Evolutionary conservation across 2,888 invertebrate genomes (phyloP).

Genomic region (Synergus japonicus): DNA sequence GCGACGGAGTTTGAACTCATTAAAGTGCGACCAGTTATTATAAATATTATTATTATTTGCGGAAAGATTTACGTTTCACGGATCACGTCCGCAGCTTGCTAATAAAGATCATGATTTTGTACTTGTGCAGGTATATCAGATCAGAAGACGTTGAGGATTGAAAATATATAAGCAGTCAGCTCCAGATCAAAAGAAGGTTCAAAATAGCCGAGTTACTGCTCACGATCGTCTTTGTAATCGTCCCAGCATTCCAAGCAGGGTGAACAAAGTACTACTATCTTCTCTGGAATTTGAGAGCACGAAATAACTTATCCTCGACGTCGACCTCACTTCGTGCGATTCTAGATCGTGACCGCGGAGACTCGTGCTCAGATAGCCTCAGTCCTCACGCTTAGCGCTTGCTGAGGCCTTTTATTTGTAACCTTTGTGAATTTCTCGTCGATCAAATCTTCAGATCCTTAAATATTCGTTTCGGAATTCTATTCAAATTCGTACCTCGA

Average conservation of each 20-base stretch:
- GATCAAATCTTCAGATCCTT: slow-evolving; percentile 3
- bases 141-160: slow-evolving; percentile 43
- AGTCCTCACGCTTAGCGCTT: background rate
- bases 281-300: slow-evolving; percentile 56
- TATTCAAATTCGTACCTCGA: background rate
- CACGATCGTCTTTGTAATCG: slow-evolving; percentile 50
- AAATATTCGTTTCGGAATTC: background rate
- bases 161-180: background rate
- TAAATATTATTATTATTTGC: background rate
- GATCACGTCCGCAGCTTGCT: slow-evolving; percentile 52
- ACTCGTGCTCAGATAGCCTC: slow-evolving; percentile 48
- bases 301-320: slow-evolving; percentile 55
- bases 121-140: background rate
- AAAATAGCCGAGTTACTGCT: slow-evolving; percentile 50
- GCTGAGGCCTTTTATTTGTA: background rate
- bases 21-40: background rate
- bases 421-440: slow-evolving; percentile 7
- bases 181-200: slow-evolving; percentile 45
- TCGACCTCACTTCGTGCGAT: slow-evolving; percentile 48
- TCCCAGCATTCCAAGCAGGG: slow-evolving; percentile 40
- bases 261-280: slow-evolving; percentile 50
- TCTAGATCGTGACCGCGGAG: slow-evolving; percentile 55
- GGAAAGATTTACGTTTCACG: slow-evolving; percentile 40
- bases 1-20: background rate
- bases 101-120: slow-evolving; percentile 41